A percentile compares a stretch with the other conserved stretches of the same genome.
phyloP scores from a whole-genome alignment of 2,113 vertebrate genomes.

The Aphyosemion australe region DNA sequence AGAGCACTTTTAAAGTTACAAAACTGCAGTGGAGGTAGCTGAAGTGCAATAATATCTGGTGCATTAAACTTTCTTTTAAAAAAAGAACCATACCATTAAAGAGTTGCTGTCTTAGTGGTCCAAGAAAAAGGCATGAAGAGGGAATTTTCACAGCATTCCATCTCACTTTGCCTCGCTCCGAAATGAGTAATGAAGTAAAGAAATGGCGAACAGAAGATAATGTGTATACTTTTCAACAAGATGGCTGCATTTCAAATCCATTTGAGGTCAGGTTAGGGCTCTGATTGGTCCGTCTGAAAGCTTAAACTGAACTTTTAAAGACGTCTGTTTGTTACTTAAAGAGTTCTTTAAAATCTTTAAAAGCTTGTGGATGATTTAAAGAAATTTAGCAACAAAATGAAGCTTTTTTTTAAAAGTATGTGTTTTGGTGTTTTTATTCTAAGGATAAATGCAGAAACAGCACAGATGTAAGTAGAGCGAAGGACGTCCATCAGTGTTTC shows the following conservation, averaged over 20 bases:
- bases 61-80: constrained; percentile 37
- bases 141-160: constrained; percentile 4
- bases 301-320: background rate
- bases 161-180: constrained; percentile 2
- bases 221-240: background rate
- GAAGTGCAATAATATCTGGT: constrained; percentile 26
- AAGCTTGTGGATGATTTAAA: too few species aligned
- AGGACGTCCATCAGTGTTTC: too few species aligned
- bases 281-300: background rate
- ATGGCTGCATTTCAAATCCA: background rate
- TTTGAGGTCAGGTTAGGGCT: background rate
- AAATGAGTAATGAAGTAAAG: constrained; percentile 4
- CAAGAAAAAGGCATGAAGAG: constrained; percentile 15
- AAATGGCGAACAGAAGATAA: constrained; percentile 7
- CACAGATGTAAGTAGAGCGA: too few species aligned
- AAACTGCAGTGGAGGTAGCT: constrained; percentile 9
- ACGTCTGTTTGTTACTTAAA: background rate
- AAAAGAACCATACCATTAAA: constrained; percentile 14
- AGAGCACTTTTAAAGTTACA: constrained; percentile 47
- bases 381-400: too few species aligned
- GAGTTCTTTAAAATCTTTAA: background rate
- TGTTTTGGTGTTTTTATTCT: too few species aligned
- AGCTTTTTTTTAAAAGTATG: too few species aligned
- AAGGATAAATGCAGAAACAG: too few species aligned
- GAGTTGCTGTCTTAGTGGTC: background rate